Percentiles rank a stretch among this genome's conserved stretches.
phyloP scores from a whole-genome alignment of 2,113 vertebrate species.

The Odobenus rosmarus region DNA sequence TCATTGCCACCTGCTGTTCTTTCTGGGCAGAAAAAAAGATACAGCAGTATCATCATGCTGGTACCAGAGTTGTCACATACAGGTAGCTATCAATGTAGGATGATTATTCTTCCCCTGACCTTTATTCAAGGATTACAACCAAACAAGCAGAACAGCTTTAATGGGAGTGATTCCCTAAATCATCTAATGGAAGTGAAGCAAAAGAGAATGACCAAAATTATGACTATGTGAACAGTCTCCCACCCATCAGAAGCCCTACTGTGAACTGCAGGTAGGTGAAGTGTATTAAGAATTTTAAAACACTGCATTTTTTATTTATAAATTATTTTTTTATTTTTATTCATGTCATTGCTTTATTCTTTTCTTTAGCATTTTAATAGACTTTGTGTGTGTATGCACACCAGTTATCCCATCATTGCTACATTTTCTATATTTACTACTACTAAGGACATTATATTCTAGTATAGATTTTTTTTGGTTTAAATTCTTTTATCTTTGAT shows the following conservation, averaged over 20 bases:
- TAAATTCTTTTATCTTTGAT: neutral
- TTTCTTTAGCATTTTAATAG: neutral
- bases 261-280: neutral
- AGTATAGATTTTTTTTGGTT: neutral
- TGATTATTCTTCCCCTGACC: neutral
- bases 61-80: neutral
- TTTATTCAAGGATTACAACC: neutral
- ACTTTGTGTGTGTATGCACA: neutral
- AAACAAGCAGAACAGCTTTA: neutral
- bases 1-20: neutral
- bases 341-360: neutral
- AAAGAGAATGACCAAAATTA: neutral
- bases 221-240: neutral
- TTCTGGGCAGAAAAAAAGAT: neutral
- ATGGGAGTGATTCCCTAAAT: neutral
- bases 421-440: neutral
- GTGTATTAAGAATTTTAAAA: neutral
- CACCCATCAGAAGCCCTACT: neutral
- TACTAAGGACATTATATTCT: neutral
- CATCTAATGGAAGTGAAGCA: neutral
- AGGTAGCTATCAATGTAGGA: neutral
- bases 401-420: neutral
- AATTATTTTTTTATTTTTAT: neutral
- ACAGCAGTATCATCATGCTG: neutral
- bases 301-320: neutral